phyloP scores from a whole-genome alignment of 2,797 vertebrate genomes.

The Rhincodon typus region DNA sequence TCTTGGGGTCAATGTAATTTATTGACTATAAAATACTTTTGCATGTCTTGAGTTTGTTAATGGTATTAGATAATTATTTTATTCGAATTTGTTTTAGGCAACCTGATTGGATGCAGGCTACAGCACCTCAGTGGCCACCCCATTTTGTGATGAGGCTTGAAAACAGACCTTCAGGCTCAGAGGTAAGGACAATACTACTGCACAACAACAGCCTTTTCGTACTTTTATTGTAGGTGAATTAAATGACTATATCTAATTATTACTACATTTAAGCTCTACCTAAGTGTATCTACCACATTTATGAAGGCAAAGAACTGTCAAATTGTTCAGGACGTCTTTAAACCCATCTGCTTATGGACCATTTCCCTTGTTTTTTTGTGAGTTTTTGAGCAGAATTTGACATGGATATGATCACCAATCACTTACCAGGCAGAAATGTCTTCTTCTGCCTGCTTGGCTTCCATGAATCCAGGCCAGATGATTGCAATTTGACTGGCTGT shows the following conservation, averaged over 20 bases:
- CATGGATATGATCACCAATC: not conserved
- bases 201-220: too few species aligned
- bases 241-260: not conserved
- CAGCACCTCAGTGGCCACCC: too few species aligned
- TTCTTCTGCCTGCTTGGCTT: not conserved
- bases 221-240: not conserved
- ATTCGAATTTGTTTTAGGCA: too few species aligned
- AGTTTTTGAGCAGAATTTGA: not conserved
- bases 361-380: not conserved
- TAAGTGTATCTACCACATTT: not conserved
- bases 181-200: too few species aligned
- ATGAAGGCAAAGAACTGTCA: not conserved
- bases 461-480: not conserved
- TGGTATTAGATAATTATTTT: not conserved
- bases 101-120: too few species aligned
- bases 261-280: not conserved
- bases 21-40: not conserved
- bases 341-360: not conserved
- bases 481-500: not conserved
- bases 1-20: not conserved
- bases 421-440: not conserved
- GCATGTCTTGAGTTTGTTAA: not conserved
- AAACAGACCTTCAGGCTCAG: too few species aligned
- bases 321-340: not conserved
- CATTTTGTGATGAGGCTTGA: too few species aligned